Percentiles rank a stretch among this genome's conserved stretches.
phyloP scores from a whole-genome alignment of 2,113 vertebrate species.

The Tychaedon coryphoeus region DNA sequence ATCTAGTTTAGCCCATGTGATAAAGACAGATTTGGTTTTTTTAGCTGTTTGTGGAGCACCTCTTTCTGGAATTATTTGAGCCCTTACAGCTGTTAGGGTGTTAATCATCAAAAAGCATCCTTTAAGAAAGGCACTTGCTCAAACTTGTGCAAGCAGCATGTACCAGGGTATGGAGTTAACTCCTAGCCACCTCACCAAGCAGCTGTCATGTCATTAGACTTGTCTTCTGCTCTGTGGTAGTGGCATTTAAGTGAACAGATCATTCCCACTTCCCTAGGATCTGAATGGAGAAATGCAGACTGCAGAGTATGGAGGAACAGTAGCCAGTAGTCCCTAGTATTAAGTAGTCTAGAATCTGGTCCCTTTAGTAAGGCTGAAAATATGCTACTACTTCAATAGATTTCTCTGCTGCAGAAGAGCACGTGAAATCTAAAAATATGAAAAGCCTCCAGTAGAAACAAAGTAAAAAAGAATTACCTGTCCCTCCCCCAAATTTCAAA shows the following conservation, averaged over 20 bases:
- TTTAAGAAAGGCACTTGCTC: background rate
- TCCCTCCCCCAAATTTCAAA: background rate
- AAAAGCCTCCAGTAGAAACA: background rate
- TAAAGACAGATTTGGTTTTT: background rate
- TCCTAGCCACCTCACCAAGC: background rate
- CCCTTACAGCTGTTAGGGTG: background rate
- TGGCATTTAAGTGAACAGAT: background rate
- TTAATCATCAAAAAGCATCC: background rate
- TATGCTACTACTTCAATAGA: background rate
- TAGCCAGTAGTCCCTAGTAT: too few relatives aligned
- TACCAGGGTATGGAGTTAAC: background rate
- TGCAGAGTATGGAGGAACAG: fast-evolving
- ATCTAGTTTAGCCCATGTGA: background rate
- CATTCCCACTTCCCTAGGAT: background rate
- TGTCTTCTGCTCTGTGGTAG: background rate
- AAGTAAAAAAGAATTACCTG: background rate
- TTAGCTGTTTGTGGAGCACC: background rate
- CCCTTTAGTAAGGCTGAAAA: background rate
- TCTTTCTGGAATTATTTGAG: background rate
- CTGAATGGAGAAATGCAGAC: background rate
- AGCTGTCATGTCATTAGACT: background rate
- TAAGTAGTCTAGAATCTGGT: background rate
- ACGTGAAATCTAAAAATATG: fast-evolving
- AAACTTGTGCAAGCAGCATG: background rate
- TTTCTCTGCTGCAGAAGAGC: background rate